phyloP scores from a whole-genome alignment of 2,888 invertebrate species.

The Galeopsomyia nigrocyanea region DNA sequence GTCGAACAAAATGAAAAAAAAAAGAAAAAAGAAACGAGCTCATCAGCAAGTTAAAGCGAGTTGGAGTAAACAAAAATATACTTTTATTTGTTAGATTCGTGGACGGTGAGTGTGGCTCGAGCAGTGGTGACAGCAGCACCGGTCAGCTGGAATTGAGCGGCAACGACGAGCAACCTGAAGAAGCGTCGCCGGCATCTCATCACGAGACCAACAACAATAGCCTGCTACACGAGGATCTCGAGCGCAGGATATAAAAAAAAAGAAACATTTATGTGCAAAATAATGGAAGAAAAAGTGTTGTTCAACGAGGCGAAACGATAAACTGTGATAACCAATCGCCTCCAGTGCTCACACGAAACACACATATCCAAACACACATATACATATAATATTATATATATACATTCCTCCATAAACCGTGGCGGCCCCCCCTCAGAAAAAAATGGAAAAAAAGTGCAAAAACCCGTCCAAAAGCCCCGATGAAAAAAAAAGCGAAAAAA shows the following conservation, averaged over 20 bases:
- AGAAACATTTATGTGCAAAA: not conserved
- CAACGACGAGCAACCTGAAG: constrained; percentile 64
- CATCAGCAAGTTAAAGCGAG: not conserved
- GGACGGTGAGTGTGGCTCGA: constrained; percentile 67
- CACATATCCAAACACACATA: not conserved
- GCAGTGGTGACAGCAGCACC: constrained; percentile 66
- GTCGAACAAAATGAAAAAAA: not conserved
- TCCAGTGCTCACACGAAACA: no score
- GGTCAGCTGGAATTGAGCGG: constrained; percentile 66
- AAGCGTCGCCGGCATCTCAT: constrained; percentile 62
- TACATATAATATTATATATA: constrained; percentile 39
- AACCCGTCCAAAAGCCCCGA: no score
- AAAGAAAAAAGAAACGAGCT: not conserved
- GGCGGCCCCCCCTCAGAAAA: no score
- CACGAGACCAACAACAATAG: constrained; percentile 73
- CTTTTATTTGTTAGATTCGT: constrained; percentile 59
- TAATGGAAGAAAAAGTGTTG: not conserved
- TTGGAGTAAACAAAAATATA: not conserved
- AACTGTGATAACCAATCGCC: no score
- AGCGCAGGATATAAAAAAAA: constrained; percentile 64
- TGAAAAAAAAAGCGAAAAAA: no score
- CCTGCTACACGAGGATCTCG: constrained; percentile 72
- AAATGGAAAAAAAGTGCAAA: no score
- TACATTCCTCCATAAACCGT: no score
- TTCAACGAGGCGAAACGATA: no score